phyloP scores from a whole-genome alignment of 2,888 invertebrate species.

The Drosophila kanekoi region DNA sequence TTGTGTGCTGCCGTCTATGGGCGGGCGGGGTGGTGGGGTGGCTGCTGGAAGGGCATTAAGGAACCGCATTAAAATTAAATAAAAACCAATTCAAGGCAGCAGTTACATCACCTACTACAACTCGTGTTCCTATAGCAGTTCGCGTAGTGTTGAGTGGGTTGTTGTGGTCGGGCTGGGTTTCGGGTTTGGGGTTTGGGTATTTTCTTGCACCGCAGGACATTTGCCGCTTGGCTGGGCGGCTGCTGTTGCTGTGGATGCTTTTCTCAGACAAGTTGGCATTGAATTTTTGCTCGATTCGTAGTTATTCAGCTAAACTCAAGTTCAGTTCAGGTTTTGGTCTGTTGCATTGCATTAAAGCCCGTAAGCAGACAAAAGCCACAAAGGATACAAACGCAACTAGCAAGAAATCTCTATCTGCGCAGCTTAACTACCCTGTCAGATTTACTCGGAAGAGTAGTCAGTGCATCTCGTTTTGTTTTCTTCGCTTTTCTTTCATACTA shows the following conservation, averaged over 20 bases:
- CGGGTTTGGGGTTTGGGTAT: neutral
- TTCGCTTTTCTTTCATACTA: too few species aligned
- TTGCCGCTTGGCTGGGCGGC: conserved; percentile 54
- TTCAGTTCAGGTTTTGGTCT: conserved; percentile 34
- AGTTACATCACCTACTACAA: conserved; percentile 36
- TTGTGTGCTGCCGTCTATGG: neutral
- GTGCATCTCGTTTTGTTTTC: too few species aligned
- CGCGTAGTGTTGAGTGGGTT: neutral
- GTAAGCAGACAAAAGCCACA: neutral
- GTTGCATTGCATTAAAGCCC: conserved; percentile 9
- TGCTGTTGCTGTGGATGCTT: conserved; percentile 21
- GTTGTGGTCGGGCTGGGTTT: neutral
- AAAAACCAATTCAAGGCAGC: conserved; percentile 37
- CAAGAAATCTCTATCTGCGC: too few species aligned
- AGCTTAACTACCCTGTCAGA: too few species aligned
- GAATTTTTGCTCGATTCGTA: conserved; percentile 28
- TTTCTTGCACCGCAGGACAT: conserved; percentile 58
- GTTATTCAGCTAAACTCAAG: conserved; percentile 15
- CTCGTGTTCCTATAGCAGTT: conserved; percentile 9
- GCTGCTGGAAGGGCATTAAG: too few species aligned
- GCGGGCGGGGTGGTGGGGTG: neutral
- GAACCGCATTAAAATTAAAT: conserved; percentile 37
- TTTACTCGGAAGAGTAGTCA: too few species aligned
- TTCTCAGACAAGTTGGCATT: conserved; percentile 57
- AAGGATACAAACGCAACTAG: too few species aligned